Conservation (phyloP, 2,888 invertebrate species). For the Meiosimyza platycephala region DNA sequence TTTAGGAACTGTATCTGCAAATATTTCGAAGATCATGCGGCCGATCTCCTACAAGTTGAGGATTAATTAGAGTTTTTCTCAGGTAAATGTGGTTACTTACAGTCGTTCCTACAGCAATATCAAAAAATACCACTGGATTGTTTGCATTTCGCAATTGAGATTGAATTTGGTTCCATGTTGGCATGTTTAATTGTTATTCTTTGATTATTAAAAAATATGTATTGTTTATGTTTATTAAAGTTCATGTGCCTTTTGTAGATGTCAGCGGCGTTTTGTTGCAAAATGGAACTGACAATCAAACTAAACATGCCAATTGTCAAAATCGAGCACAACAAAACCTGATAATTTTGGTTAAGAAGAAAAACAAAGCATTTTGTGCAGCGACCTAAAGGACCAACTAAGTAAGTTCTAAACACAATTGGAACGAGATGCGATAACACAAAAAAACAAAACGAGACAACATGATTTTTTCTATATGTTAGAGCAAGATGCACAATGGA, state of each 20-base stretch:
- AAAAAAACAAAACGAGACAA: too few relatives aligned
- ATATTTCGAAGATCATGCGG: slow-evolving; percentile 97
- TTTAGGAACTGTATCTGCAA: slow-evolving; percentile 95
- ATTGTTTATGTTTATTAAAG: slow-evolving; percentile 15
- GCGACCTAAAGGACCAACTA: too few relatives aligned
- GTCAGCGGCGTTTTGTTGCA: too few relatives aligned
- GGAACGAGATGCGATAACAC: too few relatives aligned
- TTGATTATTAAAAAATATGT: neutral
- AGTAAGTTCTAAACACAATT: too few relatives aligned
- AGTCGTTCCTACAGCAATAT: slow-evolving; percentile 95
- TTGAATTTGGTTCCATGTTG: slow-evolving; percentile 95
- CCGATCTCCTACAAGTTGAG: slow-evolving; percentile 83
- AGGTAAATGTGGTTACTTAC: slow-evolving; percentile 68
- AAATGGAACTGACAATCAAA: too few relatives aligned
- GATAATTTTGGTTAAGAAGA: too few relatives aligned
- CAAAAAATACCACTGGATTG: slow-evolving; percentile 99
- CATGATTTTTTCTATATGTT: too few relatives aligned
- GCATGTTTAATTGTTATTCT: slow-evolving; percentile 71
- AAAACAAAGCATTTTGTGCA: too few relatives aligned
- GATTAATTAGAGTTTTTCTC: neutral
- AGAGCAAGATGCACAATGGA: too few relatives aligned
- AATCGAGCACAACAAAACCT: too few relatives aligned
- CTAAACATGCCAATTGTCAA: too few relatives aligned
- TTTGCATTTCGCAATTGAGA: slow-evolving; percentile 88
- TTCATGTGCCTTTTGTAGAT: neutral